Conservation (phyloP, 2,888 invertebrate species). For the Acanthosepion esculentum region DNA sequence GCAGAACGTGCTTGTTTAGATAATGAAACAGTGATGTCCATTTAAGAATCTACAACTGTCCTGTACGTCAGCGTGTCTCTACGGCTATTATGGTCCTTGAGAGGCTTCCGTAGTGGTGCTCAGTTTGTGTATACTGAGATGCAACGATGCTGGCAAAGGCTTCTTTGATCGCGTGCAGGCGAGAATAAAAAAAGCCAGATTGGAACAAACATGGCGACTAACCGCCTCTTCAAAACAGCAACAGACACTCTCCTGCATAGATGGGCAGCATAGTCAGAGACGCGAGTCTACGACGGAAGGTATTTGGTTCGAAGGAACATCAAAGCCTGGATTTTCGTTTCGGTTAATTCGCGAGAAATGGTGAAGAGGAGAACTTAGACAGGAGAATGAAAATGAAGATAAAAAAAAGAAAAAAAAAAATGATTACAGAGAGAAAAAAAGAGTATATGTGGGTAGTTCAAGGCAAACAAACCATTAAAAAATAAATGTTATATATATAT, state of each 20-base stretch:
- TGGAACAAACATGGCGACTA: neutral
- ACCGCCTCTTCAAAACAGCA: neutral
- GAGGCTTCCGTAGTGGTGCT: too few species aligned
- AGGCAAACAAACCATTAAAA: too few species aligned
- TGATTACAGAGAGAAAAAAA: too few species aligned
- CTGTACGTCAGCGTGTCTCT: too few species aligned
- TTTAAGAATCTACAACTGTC: too few species aligned
- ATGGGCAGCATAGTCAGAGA: neutral
- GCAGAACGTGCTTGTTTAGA: too few species aligned
- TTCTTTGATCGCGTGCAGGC: neutral
- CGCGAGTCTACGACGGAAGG: neutral
- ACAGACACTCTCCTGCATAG: neutral
- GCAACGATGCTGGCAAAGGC: neutral
- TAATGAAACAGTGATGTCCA: too few species aligned
- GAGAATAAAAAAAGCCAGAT: neutral
- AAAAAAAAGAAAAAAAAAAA: too few species aligned
- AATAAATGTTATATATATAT: neutral
- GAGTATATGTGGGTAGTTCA: too few species aligned
- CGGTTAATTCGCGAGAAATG: neutral
- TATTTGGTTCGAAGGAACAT: neutral
- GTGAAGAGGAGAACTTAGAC: neutral
- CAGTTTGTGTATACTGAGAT: neutral
- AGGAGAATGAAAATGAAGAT: neutral
- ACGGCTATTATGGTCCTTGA: too few species aligned
- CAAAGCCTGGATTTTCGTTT: neutral